phyloP scores from a whole-genome alignment of 2,888 invertebrate species.

The Drosophila borborema region DNA sequence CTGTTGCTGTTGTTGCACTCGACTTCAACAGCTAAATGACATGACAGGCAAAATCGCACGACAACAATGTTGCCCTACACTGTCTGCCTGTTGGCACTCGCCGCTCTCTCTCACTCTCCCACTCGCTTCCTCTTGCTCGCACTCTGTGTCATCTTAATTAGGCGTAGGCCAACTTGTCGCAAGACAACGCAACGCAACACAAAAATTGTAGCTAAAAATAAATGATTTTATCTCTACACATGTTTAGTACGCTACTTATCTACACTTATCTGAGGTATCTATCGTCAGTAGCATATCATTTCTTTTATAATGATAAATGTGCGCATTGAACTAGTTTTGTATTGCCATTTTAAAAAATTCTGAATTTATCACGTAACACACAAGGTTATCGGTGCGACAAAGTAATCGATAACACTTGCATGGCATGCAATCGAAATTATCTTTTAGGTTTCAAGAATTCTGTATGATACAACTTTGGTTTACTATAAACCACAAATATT shows the following conservation, averaged over 20 bases:
- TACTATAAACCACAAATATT: background rate
- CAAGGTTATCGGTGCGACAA: background rate
- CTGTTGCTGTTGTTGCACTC: conserved; percentile 43
- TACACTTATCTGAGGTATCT: conserved; percentile 4
- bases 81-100: conserved; percentile 2
- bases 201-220: conserved; percentile 31
- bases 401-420: background rate
- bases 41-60: conserved; percentile 61
- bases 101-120: background rate
- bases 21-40: conserved; percentile 60
- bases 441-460: background rate
- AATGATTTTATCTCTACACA: background rate
- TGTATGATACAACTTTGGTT: background rate
- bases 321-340: background rate
- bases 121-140: background rate
- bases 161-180: conserved; percentile 39
- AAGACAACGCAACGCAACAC: conserved; percentile 57
- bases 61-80: conserved; percentile 38
- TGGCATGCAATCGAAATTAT: background rate
- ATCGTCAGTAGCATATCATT: background rate
- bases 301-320: background rate
- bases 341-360: background rate
- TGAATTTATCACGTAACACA: background rate
- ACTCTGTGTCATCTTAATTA: conserved; percentile 8
- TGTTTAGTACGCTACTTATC: background rate